phyloP scores from a whole-genome alignment of 2,113 vertebrate species.

The Crotalus helleri region DNA sequence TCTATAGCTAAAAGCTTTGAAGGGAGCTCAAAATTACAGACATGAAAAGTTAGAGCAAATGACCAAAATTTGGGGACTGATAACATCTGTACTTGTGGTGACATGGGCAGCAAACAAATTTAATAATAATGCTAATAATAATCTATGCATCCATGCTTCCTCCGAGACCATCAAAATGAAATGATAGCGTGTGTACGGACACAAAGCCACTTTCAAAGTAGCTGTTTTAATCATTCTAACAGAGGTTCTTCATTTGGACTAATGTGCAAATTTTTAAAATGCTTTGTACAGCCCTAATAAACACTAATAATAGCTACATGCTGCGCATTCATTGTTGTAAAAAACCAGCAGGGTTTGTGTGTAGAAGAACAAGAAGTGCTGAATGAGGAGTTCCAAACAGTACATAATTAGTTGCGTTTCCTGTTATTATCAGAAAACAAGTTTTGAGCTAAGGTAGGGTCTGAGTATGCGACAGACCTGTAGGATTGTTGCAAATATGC shows the following conservation, averaged over 20 bases:
- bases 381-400: neutral
- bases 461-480: neutral
- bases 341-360: neutral
- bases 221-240: neutral
- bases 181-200: too few species aligned
- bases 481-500: neutral
- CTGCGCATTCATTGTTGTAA: neutral
- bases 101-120: neutral
- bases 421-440: neutral
- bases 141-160: neutral
- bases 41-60: neutral
- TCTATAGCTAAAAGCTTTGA: neutral
- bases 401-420: neutral
- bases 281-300: neutral
- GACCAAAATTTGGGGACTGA: neutral
- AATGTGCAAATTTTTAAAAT: neutral
- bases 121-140: neutral
- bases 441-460: neutral
- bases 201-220: neutral
- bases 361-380: neutral
- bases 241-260: neutral
- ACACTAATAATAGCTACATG: neutral
- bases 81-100: neutral
- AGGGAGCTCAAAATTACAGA: neutral
- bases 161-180: neutral